Percentiles rank a stretch among this genome's conserved stretches.
Conservation (phyloP, 2,888 invertebrate species). For the Bellardia pandia region DNA sequence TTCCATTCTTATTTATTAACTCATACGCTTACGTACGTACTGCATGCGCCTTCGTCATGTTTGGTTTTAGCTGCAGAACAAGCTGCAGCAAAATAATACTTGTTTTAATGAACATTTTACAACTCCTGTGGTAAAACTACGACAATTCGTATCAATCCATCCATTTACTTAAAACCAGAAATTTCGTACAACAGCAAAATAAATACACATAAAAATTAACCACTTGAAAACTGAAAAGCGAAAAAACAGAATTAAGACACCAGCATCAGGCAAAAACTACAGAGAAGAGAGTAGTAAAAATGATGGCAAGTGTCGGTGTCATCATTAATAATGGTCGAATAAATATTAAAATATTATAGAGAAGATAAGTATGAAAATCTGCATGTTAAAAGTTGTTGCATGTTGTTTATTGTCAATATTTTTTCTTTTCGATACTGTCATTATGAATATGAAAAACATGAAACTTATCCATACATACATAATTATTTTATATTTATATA, state of each 20-base stretch:
- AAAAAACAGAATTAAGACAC: not conserved
- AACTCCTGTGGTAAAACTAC: not conserved
- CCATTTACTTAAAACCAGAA: not conserved
- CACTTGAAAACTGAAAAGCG: not conserved
- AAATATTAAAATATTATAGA: constrained; percentile 11
- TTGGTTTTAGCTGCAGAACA: not conserved
- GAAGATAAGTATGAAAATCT: not conserved
- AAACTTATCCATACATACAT: not conserved
- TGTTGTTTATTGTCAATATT: not conserved
- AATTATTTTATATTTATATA: too few species aligned
- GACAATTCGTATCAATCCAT: constrained; percentile 1
- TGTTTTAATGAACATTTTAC: constrained; percentile 29
- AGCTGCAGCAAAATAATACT: constrained; percentile 14
- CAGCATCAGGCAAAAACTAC: not conserved
- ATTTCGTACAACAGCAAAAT: not conserved
- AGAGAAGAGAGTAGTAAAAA: not conserved
- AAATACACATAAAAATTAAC: not conserved
- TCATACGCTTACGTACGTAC: not conserved
- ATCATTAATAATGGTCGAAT: constrained; percentile 20
- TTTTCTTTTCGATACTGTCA: not conserved
- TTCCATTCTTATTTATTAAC: not conserved
- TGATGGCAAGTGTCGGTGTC: constrained; percentile 19
- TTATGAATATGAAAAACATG: not conserved
- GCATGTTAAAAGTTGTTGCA: not conserved
- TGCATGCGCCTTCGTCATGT: not conserved